Evolutionary conservation across 2,797 vertebrate genomes (phyloP).

Genomic region (Phylloscopus collybita): DNA sequence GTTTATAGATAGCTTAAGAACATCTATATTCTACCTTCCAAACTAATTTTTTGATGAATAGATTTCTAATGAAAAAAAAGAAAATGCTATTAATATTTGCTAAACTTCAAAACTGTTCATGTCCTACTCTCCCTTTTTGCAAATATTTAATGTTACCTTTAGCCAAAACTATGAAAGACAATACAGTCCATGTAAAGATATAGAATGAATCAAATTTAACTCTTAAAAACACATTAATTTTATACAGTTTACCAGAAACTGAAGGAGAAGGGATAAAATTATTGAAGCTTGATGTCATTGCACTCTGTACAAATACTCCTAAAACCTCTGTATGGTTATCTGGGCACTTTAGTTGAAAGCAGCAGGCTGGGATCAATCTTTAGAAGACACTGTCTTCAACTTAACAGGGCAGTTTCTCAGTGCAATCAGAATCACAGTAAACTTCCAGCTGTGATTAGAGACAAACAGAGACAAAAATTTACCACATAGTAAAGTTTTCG

Average conservation of each 20-base stretch:
- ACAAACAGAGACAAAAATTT: not conserved
- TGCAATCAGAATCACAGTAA: not conserved
- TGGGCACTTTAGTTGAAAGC: not conserved
- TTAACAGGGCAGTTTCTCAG: not conserved
- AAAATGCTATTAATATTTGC: not conserved
- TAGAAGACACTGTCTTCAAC: not conserved
- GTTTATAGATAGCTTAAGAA: not conserved
- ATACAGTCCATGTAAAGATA: not conserved
- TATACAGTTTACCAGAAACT: not conserved
- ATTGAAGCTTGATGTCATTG: not conserved
- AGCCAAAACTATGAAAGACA: not conserved
- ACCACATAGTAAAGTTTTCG: not conserved
- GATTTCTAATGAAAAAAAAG: not conserved
- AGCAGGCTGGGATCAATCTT: not conserved
- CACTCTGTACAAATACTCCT: not conserved
- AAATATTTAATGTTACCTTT: not conserved
- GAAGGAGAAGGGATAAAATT: not conserved
- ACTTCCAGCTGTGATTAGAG: not conserved
- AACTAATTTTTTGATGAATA: not conserved
- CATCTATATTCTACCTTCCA: not conserved
- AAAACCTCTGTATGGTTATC: not conserved
- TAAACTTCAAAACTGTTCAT: not conserved
- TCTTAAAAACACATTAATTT: not conserved
- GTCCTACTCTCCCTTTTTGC: not conserved
- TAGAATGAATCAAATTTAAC: not conserved